Evolutionary conservation across 1,140 invertebrate genomes (phyloP), one percentile per base, ranked within the genome.

Genomic region (Heliconius hermathena): DNA sequence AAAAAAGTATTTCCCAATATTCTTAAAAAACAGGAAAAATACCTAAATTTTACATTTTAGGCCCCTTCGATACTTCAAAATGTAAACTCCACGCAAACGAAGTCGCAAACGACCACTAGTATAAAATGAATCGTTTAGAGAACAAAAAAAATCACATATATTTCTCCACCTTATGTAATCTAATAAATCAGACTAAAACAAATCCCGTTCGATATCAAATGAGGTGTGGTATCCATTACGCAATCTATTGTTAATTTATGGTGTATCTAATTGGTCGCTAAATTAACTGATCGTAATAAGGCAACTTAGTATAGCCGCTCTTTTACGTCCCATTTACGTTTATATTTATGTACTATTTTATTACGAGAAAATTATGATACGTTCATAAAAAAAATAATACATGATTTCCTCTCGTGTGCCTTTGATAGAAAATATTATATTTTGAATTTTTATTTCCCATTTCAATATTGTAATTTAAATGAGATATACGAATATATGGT

Each of bases 221-320:
- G 77, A 74, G 73, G 54, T 66, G 77, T 74, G 71, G 66, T 38
- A 46, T 54, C 13, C 33, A 41, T 73, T 72, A 54, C 71, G 52
- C 71, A 54, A 73, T 71, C 54, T 52, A 70, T 80, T 76, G 71
- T 60, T 73, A 76, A 81, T 77, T 77, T 74, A 78, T 75, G 76
- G 72, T 26, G 52, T 77, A 73, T 49, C 80, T 46, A 66, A 79
- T 79, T 73, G 73, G 73, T 76, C 76, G 60, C 76, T 74, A 77
- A 81, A 81, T 77, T 77, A 74, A 74, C 71, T 80, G 74, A 46
- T 77, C 33, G 49, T 74, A 26, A 76, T 70, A 54, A 76, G 75
- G 57, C 36, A 52, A 76, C 54, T 41, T 46, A 66, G 11, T 66
- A 26, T 26, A 22, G 11, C 3, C 22, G 60, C 22, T 66, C 60